Conservation (phyloP, 2,888 invertebrate species). For the Myopa tessellatipennis region DNA sequence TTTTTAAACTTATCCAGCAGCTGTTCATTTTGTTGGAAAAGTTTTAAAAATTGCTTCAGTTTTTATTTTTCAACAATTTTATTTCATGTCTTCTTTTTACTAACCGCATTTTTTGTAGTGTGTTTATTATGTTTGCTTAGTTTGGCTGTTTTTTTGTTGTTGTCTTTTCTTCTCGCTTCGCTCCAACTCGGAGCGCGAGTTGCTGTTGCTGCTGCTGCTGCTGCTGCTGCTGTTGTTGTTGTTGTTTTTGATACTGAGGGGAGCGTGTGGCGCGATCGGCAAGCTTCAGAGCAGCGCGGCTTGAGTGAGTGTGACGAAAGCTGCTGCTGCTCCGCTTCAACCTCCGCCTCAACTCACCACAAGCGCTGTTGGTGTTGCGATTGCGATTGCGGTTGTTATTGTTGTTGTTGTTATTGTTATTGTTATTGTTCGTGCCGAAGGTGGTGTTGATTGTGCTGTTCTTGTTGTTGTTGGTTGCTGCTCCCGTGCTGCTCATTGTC, state of each 20-base stretch:
- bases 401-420: constrained; percentile 40
- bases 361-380: not conserved
- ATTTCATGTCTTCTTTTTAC: not conserved
- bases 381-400: constrained; percentile 36
- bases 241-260: not conserved
- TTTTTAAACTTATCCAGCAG: not conserved
- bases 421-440: constrained; percentile 18
- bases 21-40: not conserved
- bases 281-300: constrained; percentile 18
- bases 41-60: not conserved
- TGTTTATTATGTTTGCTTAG: constrained; percentile 8
- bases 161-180: constrained; percentile 17
- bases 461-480: constrained; percentile 11
- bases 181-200: constrained; percentile 10
- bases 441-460: constrained; percentile 35
- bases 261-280: constrained; percentile 37
- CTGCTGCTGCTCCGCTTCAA: constrained; percentile 24
- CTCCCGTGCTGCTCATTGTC: not conserved
- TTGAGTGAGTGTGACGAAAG: constrained; percentile 20
- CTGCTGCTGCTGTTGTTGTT: not conserved
- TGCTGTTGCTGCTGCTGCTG: not conserved
- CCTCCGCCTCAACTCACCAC: not conserved
- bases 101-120: constrained; percentile 1
- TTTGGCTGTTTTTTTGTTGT: constrained; percentile 32
- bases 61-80: not conserved